A percentile compares a stretch with the other conserved stretches of the same genome.
phyloP scores from a whole-genome alignment of 1,140 invertebrate genomes.

The Lysiphlebus fabarum region DNA sequence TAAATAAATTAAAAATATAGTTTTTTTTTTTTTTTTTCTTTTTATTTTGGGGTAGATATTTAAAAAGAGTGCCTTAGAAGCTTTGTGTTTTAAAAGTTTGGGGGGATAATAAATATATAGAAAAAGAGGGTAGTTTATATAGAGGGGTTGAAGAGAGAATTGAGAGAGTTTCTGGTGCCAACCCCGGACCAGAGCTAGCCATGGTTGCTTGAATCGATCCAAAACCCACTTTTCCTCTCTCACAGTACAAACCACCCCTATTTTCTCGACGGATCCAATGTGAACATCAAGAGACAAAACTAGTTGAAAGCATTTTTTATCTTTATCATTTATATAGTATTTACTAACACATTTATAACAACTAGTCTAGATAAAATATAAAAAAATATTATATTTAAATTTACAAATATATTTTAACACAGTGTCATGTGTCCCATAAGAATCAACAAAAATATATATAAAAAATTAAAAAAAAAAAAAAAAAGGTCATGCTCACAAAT shows the following conservation, averaged over 20 bases:
- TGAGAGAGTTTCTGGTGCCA: background rate
- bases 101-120: no score
- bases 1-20: no score
- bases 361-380: background rate
- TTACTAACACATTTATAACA: background rate
- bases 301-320: constrained; percentile 3
- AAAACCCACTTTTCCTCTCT: background rate
- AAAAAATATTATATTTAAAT: background rate
- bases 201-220: constrained; percentile 2
- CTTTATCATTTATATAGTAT: background rate
- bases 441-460: background rate
- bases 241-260: background rate
- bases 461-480: no score
- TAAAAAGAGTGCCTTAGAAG: no score
- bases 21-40: no score
- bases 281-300: constrained; percentile 9
- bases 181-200: constrained; percentile 11
- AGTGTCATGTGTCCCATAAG: background rate
- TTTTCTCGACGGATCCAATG: background rate
- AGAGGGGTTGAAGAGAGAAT: background rate
- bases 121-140: no score
- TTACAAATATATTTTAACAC: background rate
- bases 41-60: no score
- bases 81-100: no score
- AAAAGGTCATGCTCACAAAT: no score